Evolutionary conservation across 2,797 vertebrate species (phyloP), one percentile per base, ranked within the genome.

Genomic region (Kryptolebias ocellatus): DNA sequence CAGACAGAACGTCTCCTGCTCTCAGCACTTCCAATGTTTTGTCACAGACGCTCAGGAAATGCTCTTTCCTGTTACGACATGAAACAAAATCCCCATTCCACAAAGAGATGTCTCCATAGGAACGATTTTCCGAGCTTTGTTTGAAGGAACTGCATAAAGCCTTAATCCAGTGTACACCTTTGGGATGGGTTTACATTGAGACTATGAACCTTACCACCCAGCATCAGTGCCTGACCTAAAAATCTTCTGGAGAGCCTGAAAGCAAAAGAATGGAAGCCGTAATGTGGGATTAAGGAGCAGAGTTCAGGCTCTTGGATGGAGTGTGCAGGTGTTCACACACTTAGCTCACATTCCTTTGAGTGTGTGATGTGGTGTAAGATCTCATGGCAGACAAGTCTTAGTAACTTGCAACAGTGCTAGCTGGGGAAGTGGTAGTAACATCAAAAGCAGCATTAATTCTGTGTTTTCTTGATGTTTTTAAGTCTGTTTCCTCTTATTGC

Each of bases 401-500:
- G 27, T 54, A 58, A 29, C 44, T 34, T 20, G 17, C 44, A 52
- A 24, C 18, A 46, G 39, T 45, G 37, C 11, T 12, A 52, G 54
- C 28, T 45, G 2, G 46, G 37, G 50, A 34, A 52, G 37, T 6
- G 42, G 17, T 57, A 57, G 16, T 31, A 64, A 47, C 15, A 63
- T 49, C 59, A 51, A 64, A 64, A 59, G n/a, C 11, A 57, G 29
- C 5, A 16, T 34, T 49, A 12, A 31, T 47, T 4, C n/a, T 64
- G 45, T 69, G 20, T 73, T 70, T 53, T 76, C 31, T 51, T 44
- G 2, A 28, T 81, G 72, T 70, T 53, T 62, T 9, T 65, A 12
- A 72, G 37, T 69, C 57, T 49, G 55, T 90, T 90, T 89, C 85
- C 51, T 80, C 52, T 54, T 46, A 15, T 92, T 92, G 89, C 87